Evolutionary conservation across 2,113 vertebrate genomes (phyloP), one percentile per base, ranked within the genome.

Genomic region (Otus sunia): DNA sequence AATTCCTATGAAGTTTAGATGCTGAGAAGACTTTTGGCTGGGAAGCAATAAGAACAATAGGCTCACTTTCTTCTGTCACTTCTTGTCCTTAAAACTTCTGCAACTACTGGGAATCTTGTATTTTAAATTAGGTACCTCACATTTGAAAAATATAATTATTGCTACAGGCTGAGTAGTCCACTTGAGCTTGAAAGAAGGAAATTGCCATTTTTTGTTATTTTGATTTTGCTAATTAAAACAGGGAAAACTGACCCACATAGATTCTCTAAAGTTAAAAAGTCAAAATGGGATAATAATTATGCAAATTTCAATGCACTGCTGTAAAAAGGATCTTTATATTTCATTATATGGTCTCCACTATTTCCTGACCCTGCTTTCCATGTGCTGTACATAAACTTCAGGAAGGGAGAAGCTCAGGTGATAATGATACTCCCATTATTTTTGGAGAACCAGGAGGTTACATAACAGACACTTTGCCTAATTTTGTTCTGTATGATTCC

Each of bases 131-230:
- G 59, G 68, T 83, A 93, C 93, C 97, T 97, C 94, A 96, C 91
- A 94, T 96, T 96, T 96, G 95, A 94, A 97, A 98, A 97, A 97
- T 97, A 97, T 98, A 96, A 98, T 98, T 98, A 97, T 98, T 97
- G 94, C 96, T 97, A 97, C 86, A 93, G 97, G 94, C 94, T 97
- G 88, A 92, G 90, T 95, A 75, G 62, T 95, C 76, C 75, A 94
- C 78, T 94, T 93, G 91, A 96, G 86, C 76, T 94, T 87, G 88
- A 96, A 83, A 93, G 39, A 80, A 95, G 82, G 78, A 97, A 97
- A 96, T 96, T 97, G 96, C 92, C 73, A 94, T 86, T 97, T 97
- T 96, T 94, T 95, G 78, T 96, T 96, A 91, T 97, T 97, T 96
- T 97, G 86, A 96, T 96, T 97, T 98, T 96, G 59, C 91, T 97